These are phyloP conservation scores for Dasysyrphus albostriatus DNA, from an alignment of 2,888 invertebrate species.

Conservation along the genomic window DNA sequence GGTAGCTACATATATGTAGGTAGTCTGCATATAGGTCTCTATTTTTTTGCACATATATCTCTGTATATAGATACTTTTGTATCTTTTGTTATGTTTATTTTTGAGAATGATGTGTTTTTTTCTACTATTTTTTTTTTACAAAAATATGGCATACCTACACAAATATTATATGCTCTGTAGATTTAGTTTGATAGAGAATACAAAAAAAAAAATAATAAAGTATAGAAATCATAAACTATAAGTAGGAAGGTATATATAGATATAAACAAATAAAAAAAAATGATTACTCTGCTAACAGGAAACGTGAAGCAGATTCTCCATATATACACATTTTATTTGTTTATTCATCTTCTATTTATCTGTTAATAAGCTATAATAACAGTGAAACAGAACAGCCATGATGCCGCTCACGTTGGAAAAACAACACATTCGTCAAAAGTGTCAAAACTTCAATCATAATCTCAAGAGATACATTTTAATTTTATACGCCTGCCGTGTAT, in stretches of 20 bases:
- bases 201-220: constrained; percentile 15
- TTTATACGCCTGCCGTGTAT: neutral
- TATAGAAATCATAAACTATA: constrained; percentile 25
- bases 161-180: constrained; percentile 19
- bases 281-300: constrained; percentile 50
- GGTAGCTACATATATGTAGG: constrained; percentile 2
- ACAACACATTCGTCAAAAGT: constrained; percentile 71
- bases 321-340: constrained; percentile 48
- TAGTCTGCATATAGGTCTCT: constrained; percentile 4
- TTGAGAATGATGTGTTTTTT: constrained; percentile 36
- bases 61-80: constrained; percentile 25
- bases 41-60: constrained; percentile 32
- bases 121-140: constrained; percentile 4
- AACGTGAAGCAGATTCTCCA: constrained; percentile 47
- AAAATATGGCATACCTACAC: constrained; percentile 24
- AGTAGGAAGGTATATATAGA: constrained; percentile 14
- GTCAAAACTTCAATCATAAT: constrained; percentile 74
- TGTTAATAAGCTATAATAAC: constrained; percentile 54
- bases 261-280: neutral
- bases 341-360: constrained; percentile 49
- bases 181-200: constrained; percentile 34
- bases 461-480: constrained; percentile 71
- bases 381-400: constrained; percentile 32
- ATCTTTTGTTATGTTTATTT: constrained; percentile 63
- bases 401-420: constrained; percentile 34